These are phyloP conservation scores for Varanus komodoensis DNA, from an alignment of 2,113 vertebrate species.

Conservation along the genomic window DNA sequence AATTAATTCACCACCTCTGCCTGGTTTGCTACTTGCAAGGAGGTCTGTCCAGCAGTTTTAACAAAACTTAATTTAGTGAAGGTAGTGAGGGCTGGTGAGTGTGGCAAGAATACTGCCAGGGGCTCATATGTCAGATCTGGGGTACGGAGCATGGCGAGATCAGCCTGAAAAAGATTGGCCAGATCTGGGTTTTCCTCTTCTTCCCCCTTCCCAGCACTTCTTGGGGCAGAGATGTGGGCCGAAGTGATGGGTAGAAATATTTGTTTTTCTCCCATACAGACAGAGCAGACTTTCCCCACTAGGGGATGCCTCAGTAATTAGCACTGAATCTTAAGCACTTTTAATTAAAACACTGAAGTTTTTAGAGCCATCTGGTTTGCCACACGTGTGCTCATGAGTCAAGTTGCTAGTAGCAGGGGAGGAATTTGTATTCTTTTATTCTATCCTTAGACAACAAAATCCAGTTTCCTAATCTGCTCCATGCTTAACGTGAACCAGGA, in stretches of 20 bases:
- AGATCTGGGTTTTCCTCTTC: neutral
- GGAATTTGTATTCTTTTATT: conserved; percentile 16
- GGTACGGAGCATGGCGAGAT: neutral
- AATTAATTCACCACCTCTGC: conserved; percentile 5
- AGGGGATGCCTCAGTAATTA: conserved; percentile 34
- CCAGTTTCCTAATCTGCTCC: neutral
- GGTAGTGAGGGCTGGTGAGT: neutral
- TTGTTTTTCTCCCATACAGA: neutral
- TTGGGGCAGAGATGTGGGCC: neutral
- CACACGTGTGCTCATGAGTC: neutral
- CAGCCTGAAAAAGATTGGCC: neutral
- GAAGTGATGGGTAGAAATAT: neutral
- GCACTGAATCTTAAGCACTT: conserved; percentile 19
- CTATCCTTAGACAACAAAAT: conserved; percentile 6
- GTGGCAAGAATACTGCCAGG: neutral
- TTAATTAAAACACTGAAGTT: conserved; percentile 33
- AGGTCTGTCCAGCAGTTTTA: neutral
- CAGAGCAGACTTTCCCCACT: neutral
- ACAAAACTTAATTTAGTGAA: conserved; percentile 15
- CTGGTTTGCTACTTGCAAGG: neutral
- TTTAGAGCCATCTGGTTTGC: conserved; percentile 30
- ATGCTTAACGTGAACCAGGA: neutral
- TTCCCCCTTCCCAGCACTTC: too few species aligned
- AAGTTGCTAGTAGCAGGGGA: conserved; percentile 17
- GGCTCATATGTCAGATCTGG: neutral